phyloP scores from a whole-genome alignment of 1,140 invertebrate species.

The Anastrepha ludens region DNA sequence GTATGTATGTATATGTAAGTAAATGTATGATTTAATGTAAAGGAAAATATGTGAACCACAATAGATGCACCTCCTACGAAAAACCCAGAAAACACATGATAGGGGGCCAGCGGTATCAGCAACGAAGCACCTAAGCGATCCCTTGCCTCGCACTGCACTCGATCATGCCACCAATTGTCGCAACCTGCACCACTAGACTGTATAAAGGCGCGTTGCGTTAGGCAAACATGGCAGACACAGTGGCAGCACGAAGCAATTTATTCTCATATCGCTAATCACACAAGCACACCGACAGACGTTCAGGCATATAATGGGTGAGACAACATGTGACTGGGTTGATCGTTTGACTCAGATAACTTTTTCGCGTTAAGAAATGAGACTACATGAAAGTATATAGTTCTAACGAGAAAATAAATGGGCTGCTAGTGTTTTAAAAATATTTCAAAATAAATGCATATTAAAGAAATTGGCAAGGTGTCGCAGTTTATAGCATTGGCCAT shows the following conservation, averaged over 20 bases:
- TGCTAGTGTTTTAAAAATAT: too few relatives aligned
- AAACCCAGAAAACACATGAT: not conserved
- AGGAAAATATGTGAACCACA: constrained; percentile 7
- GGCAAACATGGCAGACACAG: constrained; percentile 53
- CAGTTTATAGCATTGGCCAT: too few relatives aligned
- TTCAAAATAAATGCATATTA: too few relatives aligned
- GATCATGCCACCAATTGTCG: not conserved
- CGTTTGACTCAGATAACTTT: too few relatives aligned
- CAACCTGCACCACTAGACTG: not conserved
- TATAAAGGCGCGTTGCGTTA: not conserved
- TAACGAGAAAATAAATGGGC: too few relatives aligned
- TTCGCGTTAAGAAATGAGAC: too few relatives aligned
- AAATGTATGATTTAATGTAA: constrained; percentile 34
- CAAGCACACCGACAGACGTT: not conserved
- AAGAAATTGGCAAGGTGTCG: too few relatives aligned
- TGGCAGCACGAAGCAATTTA: constrained; percentile 54
- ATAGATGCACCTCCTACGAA: not conserved
- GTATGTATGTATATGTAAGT: not conserved
- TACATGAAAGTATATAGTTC: too few relatives aligned
- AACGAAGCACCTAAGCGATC: constrained; percentile 10
- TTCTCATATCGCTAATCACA: constrained; percentile 44
- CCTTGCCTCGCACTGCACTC: not conserved
- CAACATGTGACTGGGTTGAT: too few relatives aligned
- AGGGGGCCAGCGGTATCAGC: not conserved
- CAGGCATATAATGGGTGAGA: constrained; percentile 4